These are phyloP conservation scores for Mimumesa dahlbomi DNA, from an alignment of 2,888 invertebrate species.

Conservation along the genomic window DNA sequence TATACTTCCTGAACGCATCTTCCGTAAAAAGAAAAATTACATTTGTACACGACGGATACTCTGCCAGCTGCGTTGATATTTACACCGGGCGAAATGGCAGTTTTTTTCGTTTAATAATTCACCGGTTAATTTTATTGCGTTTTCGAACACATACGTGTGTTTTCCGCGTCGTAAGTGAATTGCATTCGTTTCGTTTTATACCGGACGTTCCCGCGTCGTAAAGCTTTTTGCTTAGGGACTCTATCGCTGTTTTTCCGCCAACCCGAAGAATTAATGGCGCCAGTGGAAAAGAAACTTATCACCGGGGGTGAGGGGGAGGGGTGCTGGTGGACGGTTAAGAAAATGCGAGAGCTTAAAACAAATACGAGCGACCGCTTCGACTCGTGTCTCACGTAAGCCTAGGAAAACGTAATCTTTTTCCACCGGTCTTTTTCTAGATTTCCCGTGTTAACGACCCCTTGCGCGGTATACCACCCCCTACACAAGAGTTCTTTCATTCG, in stretches of 20 bases:
- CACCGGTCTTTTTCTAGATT: slow-evolving; percentile 9
- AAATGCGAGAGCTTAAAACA: slow-evolving; percentile 34
- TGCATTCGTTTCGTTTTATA: slow-evolving; percentile 3
- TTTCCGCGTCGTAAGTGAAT: slow-evolving; percentile 1
- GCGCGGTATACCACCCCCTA: too few species aligned
- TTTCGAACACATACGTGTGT: background rate
- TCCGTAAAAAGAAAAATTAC: too few species aligned
- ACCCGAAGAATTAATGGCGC: slow-evolving; percentile 46
- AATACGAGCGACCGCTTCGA: slow-evolving; percentile 32
- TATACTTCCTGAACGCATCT: too few species aligned
- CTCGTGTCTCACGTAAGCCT: slow-evolving; percentile 16
- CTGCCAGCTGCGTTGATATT: too few species aligned
- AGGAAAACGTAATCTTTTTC: slow-evolving; percentile 26
- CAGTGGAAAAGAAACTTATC: slow-evolving; percentile 38
- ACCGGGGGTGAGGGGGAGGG: slow-evolving; percentile 14
- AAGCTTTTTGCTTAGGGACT: slow-evolving; percentile 4
- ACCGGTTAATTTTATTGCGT: background rate
- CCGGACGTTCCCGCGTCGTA: slow-evolving; percentile 4
- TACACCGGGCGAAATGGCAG: too few species aligned
- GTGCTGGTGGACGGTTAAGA: too few species aligned
- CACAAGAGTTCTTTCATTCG: too few species aligned
- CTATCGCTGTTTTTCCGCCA: slow-evolving; percentile 29
- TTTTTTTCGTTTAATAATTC: too few species aligned
- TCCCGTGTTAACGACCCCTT: slow-evolving; percentile 7
- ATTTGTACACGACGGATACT: too few species aligned